Percentiles rank a stretch among this genome's conserved stretches.
Evolutionary conservation across 1,140 invertebrate genomes (phyloP).

Genomic region (Belonocnema kinseyi): DNA sequence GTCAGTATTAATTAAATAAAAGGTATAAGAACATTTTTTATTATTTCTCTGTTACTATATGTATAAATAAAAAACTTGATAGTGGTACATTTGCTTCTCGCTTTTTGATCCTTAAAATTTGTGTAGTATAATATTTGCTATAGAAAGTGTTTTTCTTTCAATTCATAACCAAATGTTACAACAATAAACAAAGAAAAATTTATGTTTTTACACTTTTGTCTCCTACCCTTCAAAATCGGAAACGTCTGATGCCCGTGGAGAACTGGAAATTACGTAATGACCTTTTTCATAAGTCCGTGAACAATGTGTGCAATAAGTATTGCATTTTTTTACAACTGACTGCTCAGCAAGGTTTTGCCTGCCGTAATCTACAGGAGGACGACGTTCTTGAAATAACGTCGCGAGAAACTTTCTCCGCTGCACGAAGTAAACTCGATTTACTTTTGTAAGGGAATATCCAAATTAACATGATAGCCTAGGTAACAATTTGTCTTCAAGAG

Average conservation of each 20-base stretch:
- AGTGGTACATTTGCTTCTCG: no score
- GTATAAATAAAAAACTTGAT: no score
- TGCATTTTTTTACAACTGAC: conserved; percentile 20
- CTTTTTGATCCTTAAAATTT: no score
- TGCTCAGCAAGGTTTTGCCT: conserved; percentile 28
- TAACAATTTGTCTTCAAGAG: not conserved
- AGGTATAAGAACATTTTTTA: no score
- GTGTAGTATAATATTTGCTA: no score
- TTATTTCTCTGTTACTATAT: no score
- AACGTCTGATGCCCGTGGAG: not conserved
- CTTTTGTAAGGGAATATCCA: conserved; percentile 12
- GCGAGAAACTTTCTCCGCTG: conserved; percentile 4
- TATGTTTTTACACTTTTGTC: not conserved
- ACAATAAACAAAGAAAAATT: not conserved
- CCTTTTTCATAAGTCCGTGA: conserved; percentile 15
- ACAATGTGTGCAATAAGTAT: conserved; percentile 10
- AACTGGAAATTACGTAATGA: conserved; percentile 11
- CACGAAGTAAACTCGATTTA: conserved; percentile 3
- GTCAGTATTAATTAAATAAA: no score
- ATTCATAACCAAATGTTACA: no score
- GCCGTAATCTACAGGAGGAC: not conserved
- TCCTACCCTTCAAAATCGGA: not conserved
- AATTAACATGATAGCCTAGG: not conserved
- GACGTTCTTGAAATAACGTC: not conserved
- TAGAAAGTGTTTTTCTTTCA: no score